Evolutionary conservation across 2,888 invertebrate species (phyloP).

Genomic region (Chesias legatella): DNA sequence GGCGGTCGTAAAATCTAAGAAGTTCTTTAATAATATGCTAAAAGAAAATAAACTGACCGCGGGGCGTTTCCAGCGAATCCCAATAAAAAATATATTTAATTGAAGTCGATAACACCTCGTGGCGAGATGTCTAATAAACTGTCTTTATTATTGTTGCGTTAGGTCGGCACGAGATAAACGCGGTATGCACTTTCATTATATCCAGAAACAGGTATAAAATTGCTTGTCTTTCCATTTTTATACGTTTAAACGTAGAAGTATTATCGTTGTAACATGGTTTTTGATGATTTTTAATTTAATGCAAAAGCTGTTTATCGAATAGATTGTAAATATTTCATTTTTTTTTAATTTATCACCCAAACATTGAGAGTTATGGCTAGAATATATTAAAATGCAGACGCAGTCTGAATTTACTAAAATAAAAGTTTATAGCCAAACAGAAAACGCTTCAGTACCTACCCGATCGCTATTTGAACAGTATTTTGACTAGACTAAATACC

Average conservation of each 20-base stretch:
- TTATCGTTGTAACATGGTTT: no score
- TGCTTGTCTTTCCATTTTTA: no score
- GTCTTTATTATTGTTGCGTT: conserved; percentile 74
- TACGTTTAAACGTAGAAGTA: no score
- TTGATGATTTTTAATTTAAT: no score
- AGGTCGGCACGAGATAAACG: conserved; percentile 59
- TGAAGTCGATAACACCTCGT: conserved; percentile 72
- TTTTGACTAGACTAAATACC: no score
- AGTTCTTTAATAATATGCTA: conserved; percentile 44
- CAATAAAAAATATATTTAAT: conserved; percentile 80
- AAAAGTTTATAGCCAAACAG: conserved; percentile 26
- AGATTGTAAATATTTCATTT: no score
- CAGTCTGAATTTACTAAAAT: conserved; percentile 25
- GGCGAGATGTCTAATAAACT: conserved; percentile 73
- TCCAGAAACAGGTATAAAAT: no score
- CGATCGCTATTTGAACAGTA: not conserved
- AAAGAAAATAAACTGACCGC: conserved; percentile 53
- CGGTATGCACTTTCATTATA: conserved; percentile 23
- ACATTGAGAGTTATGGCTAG: conserved; percentile 14
- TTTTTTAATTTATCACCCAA: no score
- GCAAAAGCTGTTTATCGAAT: no score
- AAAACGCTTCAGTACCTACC: conserved; percentile 10
- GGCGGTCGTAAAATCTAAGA: conserved; percentile 38
- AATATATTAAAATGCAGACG: conserved; percentile 24
- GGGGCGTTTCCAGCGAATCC: conserved; percentile 64